Evolutionary conservation across 2,113 vertebrate genomes (phyloP), one percentile per base, ranked within the genome.

Genomic region (Caracal caracal): DNA sequence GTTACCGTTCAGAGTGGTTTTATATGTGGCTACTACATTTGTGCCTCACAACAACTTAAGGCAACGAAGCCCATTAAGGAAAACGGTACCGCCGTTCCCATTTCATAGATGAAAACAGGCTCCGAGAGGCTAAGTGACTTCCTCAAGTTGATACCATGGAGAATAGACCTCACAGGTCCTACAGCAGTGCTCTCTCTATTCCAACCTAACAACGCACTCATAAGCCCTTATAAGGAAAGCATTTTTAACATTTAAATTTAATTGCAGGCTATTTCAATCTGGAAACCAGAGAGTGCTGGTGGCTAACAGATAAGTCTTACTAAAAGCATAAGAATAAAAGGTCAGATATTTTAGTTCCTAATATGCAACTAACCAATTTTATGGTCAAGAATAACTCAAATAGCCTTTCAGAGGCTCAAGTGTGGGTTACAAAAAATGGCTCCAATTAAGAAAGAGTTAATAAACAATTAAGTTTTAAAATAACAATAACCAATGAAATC

Each of bases 391-490:
- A 88, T 81, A 71, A 87, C 79, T 94, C 83, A 90, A 79, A 59
- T 0, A 89, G 10, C 40, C 73, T 85, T 75, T 90, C 61, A 79
- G 73, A 94, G 88, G 15, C 65, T 95, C 84, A 86, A 76, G 37
- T 59, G n/a, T 12, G 11, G 3, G 12, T 71, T 91, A 94, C 33
- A 82, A 97, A 96, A 97, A 53, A 86, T 82, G 56, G 85, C 43
- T 90, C 61, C 59, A 89, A 85, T 66, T 88, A 86, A 85, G 30
- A 93, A 94, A 93, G 10, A 90, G 26, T 35, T 61, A 94, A 79
- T 4, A 63, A 43, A 20, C 61, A 88, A 95, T 53, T 49, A 70
- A 28, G 33, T 37, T 80, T 81, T 83, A 96, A 93, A 97, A 89
- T 40, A 94, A 88, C n/a, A 90, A 70, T 43, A 49, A 84, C 22